Evolutionary conservation across 1,140 invertebrate genomes (phyloP), one percentile per base, ranked within the genome.

Genomic region (Babylonia areolata): DNA sequence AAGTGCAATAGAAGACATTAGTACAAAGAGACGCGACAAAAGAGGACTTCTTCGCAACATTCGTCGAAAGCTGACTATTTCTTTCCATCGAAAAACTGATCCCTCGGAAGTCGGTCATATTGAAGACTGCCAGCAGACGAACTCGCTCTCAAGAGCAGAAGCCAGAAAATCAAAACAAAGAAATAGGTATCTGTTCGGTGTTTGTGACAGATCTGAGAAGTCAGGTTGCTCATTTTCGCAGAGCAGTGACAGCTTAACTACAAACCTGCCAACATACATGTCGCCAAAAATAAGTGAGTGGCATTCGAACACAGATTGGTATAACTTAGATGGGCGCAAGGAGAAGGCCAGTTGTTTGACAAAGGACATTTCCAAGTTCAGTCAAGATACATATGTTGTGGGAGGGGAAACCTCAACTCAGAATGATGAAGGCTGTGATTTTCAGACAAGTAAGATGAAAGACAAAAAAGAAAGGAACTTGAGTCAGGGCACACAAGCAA

Each of bases 301-400:
- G 85, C 91, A 91, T 87, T 89, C 88, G 71, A 92, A 91, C 78
- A 91, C 90, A 69, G 90, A 93, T 77, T 88, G 88, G 11, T 88
- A 81, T 80, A 87, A 91, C 78, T 83, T 86, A 39, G 86, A 90
- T 51, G 81, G 84, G 71, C 85, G 81, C 58, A 92, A 90, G 79
- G 92, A 93, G 80, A 93, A 93, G 85, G 88, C 89, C 23, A 90
- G 91, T 81, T 93, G 90, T 83, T 85, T 87, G 84, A 89, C 88
- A 33, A 93, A 92, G 89, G 92, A 92, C 78, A 92, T 93, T 58
- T 91, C 91, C 58, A 90, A 86, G 82, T 93, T 92, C 88, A 91
- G 92, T 64, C 86, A 84, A 9, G 85, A 86, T 46, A 75, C 69
- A 17, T 84, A 73, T 46, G 82, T 84, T 69, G 35, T 84, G 39